Evolutionary conservation across 2,888 invertebrate genomes (phyloP), one percentile per base, ranked within the genome.

Genomic region (Cerceris rybyensis): DNA sequence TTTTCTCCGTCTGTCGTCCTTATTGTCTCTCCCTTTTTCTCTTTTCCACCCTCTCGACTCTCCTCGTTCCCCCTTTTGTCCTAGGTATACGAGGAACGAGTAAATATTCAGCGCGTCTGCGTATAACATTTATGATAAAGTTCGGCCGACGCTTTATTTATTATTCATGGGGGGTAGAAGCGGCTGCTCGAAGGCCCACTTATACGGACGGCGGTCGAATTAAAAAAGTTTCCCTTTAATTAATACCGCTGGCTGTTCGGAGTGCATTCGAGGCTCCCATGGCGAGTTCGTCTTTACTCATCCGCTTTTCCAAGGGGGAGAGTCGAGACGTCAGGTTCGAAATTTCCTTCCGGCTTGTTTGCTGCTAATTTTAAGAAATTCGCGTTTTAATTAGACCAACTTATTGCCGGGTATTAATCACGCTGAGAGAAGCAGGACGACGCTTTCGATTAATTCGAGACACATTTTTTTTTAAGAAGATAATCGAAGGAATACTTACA

Each of bases 211-310:
- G 72, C 77, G 74, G 69, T 78, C 81, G 85, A 86, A 87, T 87
- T 87, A 87, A 87, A 87, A 87, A 87, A 87, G 80, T 87, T 86
- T 86, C 79, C 73, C 82, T 76, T 83, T 87, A 87, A 87, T 87
- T 87, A 87, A 87, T 87, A 85, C 82, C 78, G 78, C 80, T 70
- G 76, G 72, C 72, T 70, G 74, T 54, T 66, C 69, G 68, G 70
- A 63, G 63, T 72, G 65, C 81, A 75, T 82, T 77, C 68, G 70
- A 52, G 49, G 14, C 49, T 39, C 70, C 49, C 0, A 7, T 7
- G 13, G n/a, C 11, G 50, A 55, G 13, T 55, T 11, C 28, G 55
- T 28, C 55, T 55, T 55, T 28, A 41, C 59, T 16, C 60, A 63
- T 49, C 39, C 65, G 54, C 71, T 61, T 52, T 72, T 71, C 42